Evolutionary conservation across 2,888 invertebrate species (phyloP), one percentile per base, ranked within the genome.

Genomic region (Drosophila longiperda): DNA sequence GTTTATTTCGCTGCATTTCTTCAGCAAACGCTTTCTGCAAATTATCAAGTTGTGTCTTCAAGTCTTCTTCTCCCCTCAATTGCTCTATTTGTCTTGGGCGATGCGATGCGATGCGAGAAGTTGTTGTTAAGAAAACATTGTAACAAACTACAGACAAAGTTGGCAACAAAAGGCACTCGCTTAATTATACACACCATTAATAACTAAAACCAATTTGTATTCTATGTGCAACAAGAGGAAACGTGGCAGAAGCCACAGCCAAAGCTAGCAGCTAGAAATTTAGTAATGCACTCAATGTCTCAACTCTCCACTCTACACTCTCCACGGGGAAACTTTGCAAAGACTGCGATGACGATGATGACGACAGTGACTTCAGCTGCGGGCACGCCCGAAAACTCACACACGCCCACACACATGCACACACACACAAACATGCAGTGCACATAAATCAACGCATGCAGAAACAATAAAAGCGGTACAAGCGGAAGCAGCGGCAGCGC

Each of bases 91-190:
- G 82, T 66, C 76, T 83, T 79, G 71, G 62, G 55, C 78, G 72
- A 73, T 71, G 77, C 60, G 71, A 83, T 36, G 36, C 36, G 36
- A 17, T 38, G 29, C 29, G 72, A 87, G 89, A 87, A 85, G 89
- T 85, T 85, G 87, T 89, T 85, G 87, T 87, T 89, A 82, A 87
- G 85, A 84, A 89, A 84, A 84, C 87, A 84, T 89, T 83, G 82
- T 74, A 78, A 65, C 89, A 89, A 89, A 87, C 82, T 85, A 83
- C 78, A 87, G 85, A 84, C 85, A 85, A 87, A 89, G 85, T 85
- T 89, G 88, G 75, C 70, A 87, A 85, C 84, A 89, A 85, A 87
- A 89, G 85, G 77, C 82, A 75, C 70, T 66, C 80, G 89, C 85
- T 85, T 85, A 85, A 85, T 89, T 85, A 85, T 85, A 85, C 85